Percentiles rank a stretch among this genome's conserved stretches.
These are phyloP conservation scores for Serinus canaria DNA, from an alignment of 2,113 vertebrate species.

Conservation along the genomic window DNA sequence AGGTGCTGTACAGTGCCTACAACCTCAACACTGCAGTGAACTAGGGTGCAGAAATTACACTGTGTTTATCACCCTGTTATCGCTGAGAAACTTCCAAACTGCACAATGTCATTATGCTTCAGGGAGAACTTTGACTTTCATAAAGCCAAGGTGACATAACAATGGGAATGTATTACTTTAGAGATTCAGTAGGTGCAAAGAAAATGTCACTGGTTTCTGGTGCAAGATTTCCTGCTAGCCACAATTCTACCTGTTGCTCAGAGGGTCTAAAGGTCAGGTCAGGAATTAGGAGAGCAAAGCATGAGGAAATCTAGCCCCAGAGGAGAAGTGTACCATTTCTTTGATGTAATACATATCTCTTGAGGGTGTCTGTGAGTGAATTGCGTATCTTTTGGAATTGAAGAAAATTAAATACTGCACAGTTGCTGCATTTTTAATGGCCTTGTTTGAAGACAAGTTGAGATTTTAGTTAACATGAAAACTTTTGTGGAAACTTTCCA, in stretches of 20 bases:
- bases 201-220: neutral
- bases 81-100: neutral
- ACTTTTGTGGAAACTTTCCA: neutral
- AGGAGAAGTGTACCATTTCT: neutral
- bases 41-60: neutral
- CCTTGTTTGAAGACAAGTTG: neutral
- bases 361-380: neutral
- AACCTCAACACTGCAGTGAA: neutral
- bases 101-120: neutral
- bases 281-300: neutral
- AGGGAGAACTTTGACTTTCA: constrained; percentile 54
- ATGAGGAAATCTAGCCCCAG: neutral
- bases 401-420: neutral
- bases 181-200: neutral
- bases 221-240: neutral
- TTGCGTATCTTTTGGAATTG: neutral
- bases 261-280: neutral
- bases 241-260: neutral
- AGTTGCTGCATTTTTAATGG: neutral
- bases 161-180: neutral
- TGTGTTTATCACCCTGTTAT: constrained; percentile 31
- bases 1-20: neutral
- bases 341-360: neutral
- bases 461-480: neutral
- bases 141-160: neutral